Evolutionary conservation across 2,888 invertebrate species (phyloP).

Genomic region (Byasa hedistus): DNA sequence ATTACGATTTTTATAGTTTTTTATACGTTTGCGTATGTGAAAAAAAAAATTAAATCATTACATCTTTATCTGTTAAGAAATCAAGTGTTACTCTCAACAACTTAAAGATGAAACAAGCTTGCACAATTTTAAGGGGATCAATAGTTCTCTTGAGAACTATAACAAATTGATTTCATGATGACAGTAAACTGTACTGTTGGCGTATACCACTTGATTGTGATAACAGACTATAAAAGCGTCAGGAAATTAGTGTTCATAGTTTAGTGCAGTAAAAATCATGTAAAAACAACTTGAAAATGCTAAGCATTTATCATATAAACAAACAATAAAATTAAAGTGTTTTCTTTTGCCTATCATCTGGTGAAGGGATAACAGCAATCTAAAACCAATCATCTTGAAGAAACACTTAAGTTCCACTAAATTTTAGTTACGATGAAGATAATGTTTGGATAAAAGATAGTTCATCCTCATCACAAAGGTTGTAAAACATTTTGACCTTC

Average conservation of each 20-base stretch:
- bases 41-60: no score
- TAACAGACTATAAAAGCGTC: no score
- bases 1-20: not conserved
- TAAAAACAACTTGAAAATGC: no score
- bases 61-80: no score
- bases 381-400: no score
- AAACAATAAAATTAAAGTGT: no score
- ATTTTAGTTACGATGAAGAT: not conserved
- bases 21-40: not conserved
- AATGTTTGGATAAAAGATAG: not conserved
- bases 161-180: not conserved
- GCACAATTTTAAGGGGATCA: not conserved
- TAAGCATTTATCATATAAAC: no score
- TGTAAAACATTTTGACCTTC: slow-evolving; percentile 9
- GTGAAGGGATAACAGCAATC: no score
- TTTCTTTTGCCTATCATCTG: no score
- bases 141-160: not conserved
- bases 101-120: not conserved
- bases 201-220: not conserved
- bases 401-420: not conserved
- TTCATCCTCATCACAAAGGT: not conserved
- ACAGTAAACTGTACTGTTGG: not conserved
- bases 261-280: no score
- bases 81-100: no score
- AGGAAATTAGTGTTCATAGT: no score